Evolutionary conservation across 2,113 vertebrate species (phyloP), one percentile per base, ranked within the genome.

Genomic region (Microtus oregoni): DNA sequence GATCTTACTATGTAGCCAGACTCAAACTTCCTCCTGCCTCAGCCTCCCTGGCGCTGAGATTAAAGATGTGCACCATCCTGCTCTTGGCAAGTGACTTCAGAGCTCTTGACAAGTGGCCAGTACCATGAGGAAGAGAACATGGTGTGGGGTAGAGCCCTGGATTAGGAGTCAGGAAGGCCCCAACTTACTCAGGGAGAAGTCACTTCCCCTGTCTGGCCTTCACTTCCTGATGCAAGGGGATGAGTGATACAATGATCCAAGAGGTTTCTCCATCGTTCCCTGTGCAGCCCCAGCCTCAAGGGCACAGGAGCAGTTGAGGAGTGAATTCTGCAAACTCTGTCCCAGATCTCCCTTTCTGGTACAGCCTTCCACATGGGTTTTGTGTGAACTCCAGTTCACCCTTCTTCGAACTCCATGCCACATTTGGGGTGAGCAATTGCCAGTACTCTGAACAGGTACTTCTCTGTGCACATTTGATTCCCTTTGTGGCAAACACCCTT

Each of bases 181-280:
- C 58, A 7, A 81, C 90, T 95, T 90, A 89, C 82, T 95, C 94
- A 87, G n/a, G 58, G 88, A 78, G 76, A 83, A 95, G 79, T 63
- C 89, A 96, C 90, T 95, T 95, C 92, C 86, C n/a, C 52, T 58
- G 55, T 79, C 85, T 90, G 77, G 30, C 41, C 83, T 67, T 94
- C 20, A 77, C 93, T 94, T 95, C 93, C 96, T 92, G 35, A 55
- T 67, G 15, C 68, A 20, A 50, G 67, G 89, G 38, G 82, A 88
- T 75, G 67, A 73, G 89, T 47, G 82, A 85, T 70, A 50, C 50
- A 38, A 12, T 52, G 67, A 44, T 44, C 82, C 63, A 38, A 41
- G 70, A 67, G 52, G 7, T 73, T 72, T 87, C 58, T 38, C 52
- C 2, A 63, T 88, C 35, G 30, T 38, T 83, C 70, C 76, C 75